A percentile compares a stretch with the other conserved stretches of the same genome.
Evolutionary conservation across 2,888 invertebrate genomes (phyloP).

Genomic region (Tenthredo distinguenda): DNA sequence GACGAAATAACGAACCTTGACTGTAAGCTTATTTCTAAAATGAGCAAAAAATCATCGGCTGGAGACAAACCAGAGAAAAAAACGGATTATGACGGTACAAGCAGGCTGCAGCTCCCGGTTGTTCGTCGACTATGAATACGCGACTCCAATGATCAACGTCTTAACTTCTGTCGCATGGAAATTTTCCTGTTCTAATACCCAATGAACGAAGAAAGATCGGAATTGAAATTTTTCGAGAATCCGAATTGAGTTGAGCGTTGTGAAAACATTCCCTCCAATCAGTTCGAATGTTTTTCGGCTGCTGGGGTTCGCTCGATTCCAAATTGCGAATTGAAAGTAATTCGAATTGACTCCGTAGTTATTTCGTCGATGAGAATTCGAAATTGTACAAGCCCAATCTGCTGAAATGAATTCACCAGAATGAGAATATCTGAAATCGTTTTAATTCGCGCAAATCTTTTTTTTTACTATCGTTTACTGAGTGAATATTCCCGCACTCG

Average conservation of each 20-base stretch:
- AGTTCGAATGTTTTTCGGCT: background rate
- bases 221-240: background rate
- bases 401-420: background rate
- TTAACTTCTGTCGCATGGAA: conserved; percentile 1
- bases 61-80: background rate
- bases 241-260: background rate
- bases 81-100: conserved; percentile 19
- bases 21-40: conserved; percentile 29
- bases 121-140: background rate
- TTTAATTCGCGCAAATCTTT: background rate
- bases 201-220: background rate
- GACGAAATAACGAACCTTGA: conserved; percentile 47
- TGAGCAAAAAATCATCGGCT: conserved; percentile 14
- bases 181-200: background rate
- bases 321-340: background rate
- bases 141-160: conserved; percentile 30
- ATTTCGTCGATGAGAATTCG: background rate
- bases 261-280: background rate
- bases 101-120: background rate
- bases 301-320: background rate
- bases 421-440: background rate
- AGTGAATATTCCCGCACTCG: background rate
- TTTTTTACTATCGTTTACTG: background rate
- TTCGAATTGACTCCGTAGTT: background rate
- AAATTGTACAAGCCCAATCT: background rate